Evolutionary conservation across 2,797 vertebrate species (phyloP).

Genomic region (Lemur catta): DNA sequence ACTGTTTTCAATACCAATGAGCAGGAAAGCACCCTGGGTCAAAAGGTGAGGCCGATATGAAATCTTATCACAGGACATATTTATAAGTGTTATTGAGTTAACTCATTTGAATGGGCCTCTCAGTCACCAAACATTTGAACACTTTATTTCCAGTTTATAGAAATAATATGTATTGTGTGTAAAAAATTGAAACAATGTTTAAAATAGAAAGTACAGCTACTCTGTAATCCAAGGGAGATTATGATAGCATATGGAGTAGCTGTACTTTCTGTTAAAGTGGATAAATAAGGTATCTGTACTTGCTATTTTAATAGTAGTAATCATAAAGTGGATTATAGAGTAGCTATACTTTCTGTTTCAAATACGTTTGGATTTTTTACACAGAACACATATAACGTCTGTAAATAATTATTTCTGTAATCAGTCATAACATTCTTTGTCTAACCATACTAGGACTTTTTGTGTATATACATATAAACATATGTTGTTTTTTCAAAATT

Average conservation of each 20-base stretch:
- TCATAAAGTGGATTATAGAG: neutral
- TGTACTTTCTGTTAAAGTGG: neutral
- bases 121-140: neutral
- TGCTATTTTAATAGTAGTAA: neutral
- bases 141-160: conserved; percentile 23
- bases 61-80: neutral
- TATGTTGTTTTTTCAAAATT: conserved; percentile 4
- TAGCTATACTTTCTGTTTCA: neutral
- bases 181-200: conserved; percentile 24
- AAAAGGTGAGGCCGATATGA: conserved; percentile 88
- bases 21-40: conserved; percentile 96
- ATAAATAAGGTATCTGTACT: neutral
- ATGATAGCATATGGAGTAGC: neutral
- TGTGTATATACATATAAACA: neutral
- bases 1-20: conserved; percentile 99
- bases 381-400: neutral
- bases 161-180: conserved; percentile 1
- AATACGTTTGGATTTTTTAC: neutral
- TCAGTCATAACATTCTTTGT: neutral
- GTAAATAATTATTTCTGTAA: neutral
- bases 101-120: neutral
- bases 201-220: neutral
- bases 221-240: neutral
- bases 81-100: conserved; percentile 30
- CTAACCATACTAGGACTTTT: neutral